Percentiles rank a stretch among this genome's conserved stretches.
These are phyloP conservation scores for Panthera uncia DNA, from an alignment of 2,113 vertebrate genomes.

Conservation along the genomic window DNA sequence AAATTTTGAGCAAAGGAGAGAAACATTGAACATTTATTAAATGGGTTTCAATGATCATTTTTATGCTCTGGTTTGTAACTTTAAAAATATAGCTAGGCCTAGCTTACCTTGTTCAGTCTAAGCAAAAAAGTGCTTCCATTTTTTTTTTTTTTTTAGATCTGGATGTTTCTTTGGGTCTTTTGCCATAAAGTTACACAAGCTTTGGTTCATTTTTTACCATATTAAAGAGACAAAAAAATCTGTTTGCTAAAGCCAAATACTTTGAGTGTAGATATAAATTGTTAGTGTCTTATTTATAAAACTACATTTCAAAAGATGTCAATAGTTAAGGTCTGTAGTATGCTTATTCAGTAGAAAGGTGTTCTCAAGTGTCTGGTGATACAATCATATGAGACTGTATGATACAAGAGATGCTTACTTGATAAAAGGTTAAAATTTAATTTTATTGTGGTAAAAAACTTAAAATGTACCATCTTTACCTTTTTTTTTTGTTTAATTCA, in stretches of 20 bases:
- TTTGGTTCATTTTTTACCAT: background rate
- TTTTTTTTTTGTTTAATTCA: background rate
- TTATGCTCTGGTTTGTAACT: background rate
- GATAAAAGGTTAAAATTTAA: constrained; percentile 16
- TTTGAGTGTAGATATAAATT: background rate
- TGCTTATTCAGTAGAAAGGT: background rate
- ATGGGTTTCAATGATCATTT: background rate
- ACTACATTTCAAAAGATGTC: background rate
- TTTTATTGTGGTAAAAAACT: background rate
- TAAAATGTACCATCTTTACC: background rate
- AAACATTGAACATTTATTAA: constrained; percentile 26
- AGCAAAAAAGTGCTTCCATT: background rate
- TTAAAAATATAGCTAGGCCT: background rate
- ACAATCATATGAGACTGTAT: background rate
- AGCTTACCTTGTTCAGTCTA: background rate
- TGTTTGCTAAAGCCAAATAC: background rate
- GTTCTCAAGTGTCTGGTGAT: background rate
- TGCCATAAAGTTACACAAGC: constrained; percentile 10
- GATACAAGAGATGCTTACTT: background rate
- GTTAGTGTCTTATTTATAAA: constrained; percentile 36
- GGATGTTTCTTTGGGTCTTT: constrained; percentile 18
- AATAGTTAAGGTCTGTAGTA: background rate
- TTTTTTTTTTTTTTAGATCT: background rate
- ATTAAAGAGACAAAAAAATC: background rate
- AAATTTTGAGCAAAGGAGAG: constrained; percentile 21